These are phyloP conservation scores for Eurytoma adleriae DNA, from an alignment of 2,888 invertebrate species.

Conservation along the genomic window DNA sequence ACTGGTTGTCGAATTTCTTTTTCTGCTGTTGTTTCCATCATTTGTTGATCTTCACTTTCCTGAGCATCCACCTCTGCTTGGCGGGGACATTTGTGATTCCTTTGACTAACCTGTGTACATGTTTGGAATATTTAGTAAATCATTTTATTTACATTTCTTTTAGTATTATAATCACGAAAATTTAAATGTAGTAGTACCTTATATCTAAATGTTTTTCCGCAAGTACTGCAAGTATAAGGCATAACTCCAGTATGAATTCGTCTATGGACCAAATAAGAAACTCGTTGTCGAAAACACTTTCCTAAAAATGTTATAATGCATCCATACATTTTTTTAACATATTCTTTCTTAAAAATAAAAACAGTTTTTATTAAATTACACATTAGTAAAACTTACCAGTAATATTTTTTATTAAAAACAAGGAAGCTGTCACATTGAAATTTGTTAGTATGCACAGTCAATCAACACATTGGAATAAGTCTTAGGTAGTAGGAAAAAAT, in stretches of 20 bases:
- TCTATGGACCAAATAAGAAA: conserved; percentile 90
- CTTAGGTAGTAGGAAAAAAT: conserved; percentile 61
- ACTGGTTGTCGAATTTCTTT: too few species aligned
- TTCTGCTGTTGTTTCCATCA: conserved; percentile 7
- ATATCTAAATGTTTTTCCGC: conserved; percentile 89
- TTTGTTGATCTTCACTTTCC: conserved; percentile 62
- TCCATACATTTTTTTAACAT: neutral
- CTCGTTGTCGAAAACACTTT: conserved; percentile 90
- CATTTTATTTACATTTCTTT: conserved; percentile 6
- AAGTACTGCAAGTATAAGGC: conserved; percentile 90
- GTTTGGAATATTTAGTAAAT: neutral
- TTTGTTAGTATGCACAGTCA: neutral
- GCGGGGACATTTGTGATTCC: conserved; percentile 87
- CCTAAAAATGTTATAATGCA: conserved; percentile 76
- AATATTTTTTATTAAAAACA: neutral
- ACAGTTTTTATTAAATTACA: neutral
- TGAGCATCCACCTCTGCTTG: conserved; percentile 80
- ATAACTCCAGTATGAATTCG: conserved; percentile 91
- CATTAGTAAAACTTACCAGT: neutral
- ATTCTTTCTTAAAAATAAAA: neutral
- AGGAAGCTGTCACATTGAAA: neutral
- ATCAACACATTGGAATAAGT: conserved; percentile 33
- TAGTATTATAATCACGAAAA: too few species aligned
- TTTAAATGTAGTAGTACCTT: conserved; percentile 78
- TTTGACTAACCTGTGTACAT: conserved; percentile 83